phyloP scores from a whole-genome alignment of 2,888 invertebrate species.

The Epistrophella euchroma region DNA sequence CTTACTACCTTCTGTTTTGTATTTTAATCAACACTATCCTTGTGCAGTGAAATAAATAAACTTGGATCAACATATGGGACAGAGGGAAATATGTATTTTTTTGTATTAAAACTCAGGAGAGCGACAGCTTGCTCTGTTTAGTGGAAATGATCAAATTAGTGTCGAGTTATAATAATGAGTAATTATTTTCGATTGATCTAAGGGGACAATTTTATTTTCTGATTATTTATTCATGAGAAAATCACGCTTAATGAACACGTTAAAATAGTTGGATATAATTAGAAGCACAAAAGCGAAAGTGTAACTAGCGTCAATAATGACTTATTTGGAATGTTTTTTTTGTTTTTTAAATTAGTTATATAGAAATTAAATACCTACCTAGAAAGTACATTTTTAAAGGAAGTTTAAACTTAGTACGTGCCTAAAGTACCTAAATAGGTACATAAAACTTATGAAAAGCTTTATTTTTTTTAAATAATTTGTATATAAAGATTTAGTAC shows the following conservation, averaged over 20 bases:
- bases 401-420: too few relatives aligned
- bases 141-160: constrained; percentile 67
- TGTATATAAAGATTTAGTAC: too few relatives aligned
- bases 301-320: too few relatives aligned
- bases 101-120: neutral
- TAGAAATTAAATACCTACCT: too few relatives aligned
- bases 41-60: constrained; percentile 69
- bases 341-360: too few relatives aligned
- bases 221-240: neutral
- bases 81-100: neutral
- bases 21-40: constrained; percentile 7
- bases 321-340: too few relatives aligned
- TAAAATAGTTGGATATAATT: neutral
- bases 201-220: neutral
- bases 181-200: neutral
- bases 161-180: constrained; percentile 20
- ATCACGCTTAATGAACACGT: neutral
- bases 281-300: neutral
- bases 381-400: too few relatives aligned
- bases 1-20: neutral
- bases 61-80: constrained; percentile 43
- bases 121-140: neutral
- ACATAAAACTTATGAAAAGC: too few relatives aligned
- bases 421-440: too few relatives aligned
- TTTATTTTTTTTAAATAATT: too few relatives aligned